Evolutionary conservation across 2,888 invertebrate genomes (phyloP).

Genomic region (Chrysomela aeneicollis): DNA sequence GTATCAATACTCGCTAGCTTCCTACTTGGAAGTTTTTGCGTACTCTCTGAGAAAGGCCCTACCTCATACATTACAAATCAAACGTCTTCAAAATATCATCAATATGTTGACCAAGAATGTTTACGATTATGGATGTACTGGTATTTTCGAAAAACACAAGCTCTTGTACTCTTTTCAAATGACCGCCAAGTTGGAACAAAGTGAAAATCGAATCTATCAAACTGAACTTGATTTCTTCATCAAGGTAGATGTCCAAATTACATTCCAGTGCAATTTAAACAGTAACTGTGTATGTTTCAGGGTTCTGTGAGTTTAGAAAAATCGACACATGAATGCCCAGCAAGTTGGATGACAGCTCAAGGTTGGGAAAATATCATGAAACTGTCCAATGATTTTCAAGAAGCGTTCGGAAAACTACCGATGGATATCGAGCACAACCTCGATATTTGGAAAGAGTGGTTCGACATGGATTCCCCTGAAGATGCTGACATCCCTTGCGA

Average conservation of each 20-base stretch:
- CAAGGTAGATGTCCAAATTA: conserved; percentile 65
- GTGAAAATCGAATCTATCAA: conserved; percentile 70
- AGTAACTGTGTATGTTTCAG: conserved; percentile 28
- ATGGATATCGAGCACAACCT: conserved; percentile 65
- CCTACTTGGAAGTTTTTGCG: conserved; percentile 83
- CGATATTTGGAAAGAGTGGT: conserved; percentile 71
- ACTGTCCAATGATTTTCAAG: conserved; percentile 73
- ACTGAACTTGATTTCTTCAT: conserved; percentile 88
- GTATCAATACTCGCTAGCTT: conserved; percentile 91
- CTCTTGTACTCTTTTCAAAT: conserved; percentile 92
- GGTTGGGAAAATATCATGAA: conserved; percentile 88
- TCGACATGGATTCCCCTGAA: conserved; percentile 85
- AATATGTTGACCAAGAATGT: conserved; percentile 86
- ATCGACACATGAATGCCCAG: conserved; percentile 71
- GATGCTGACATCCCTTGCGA: conserved; percentile 72
- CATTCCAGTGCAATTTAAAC: neutral
- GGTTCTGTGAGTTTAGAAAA: conserved; percentile 79
- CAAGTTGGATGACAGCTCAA: conserved; percentile 75
- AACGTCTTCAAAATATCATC: conserved; percentile 82
- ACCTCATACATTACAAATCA: conserved; percentile 79
- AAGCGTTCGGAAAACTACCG: conserved; percentile 71
- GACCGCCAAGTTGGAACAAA: conserved; percentile 81
- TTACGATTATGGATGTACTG: conserved; percentile 90
- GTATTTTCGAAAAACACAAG: conserved; percentile 92
- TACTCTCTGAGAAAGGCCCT: conserved; percentile 83